Base-by-base conservation (phyloP, 2,797 vertebrate genomes). In the Lateolabrax maculatus region DNA sequence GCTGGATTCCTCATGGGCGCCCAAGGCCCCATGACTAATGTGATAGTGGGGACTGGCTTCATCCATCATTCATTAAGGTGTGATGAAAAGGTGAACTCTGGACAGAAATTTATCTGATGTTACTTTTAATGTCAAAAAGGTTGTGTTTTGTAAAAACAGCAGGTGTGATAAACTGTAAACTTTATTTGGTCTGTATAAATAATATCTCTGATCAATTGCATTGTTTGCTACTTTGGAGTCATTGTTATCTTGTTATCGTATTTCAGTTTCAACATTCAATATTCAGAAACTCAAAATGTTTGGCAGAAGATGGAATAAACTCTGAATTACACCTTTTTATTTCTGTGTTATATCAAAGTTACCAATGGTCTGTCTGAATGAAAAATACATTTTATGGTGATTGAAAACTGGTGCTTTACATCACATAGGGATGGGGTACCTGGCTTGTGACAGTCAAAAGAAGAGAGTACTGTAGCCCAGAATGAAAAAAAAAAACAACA, bases 1-100 rank as follows among this genome's bases (percentile, higher is more conserved):
- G 61, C 37, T 46, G 36, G 23, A 36, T 39, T 66, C n/a, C 49
- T 46, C 84, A 34, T 34, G 6, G 31, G 31, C 76, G 52, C 49
- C 52, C 10, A 2, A 13, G 52, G 66, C 23, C 23, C 19, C 2
- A 1, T 89, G 91, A 89, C 68, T 80, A 52, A 86, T 29, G 34
- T 11, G 29, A 55, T 51, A 25, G 41, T 18, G 43, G 43, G 55
- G 49, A 60, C 53, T 68, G 71, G 82, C 43, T 81, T 73, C 70
- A 83, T 77, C 64, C 61, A 61, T 78, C 71, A 55, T 31, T 83
- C 53, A 63, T 27, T 60, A 56, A 53, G 12, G 57, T 46, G 61
- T 36, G 37, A 84, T 46, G 52, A 34, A 58, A 52, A 71, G 52
- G 10, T 69, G 25, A 62, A 41, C 4, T 44, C n/a, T n/a, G n/a